Percentiles rank a stretch among this genome's conserved stretches.
Evolutionary conservation across 2,113 vertebrate species (phyloP).

Genomic region (Anarrhichthys ocellatus): DNA sequence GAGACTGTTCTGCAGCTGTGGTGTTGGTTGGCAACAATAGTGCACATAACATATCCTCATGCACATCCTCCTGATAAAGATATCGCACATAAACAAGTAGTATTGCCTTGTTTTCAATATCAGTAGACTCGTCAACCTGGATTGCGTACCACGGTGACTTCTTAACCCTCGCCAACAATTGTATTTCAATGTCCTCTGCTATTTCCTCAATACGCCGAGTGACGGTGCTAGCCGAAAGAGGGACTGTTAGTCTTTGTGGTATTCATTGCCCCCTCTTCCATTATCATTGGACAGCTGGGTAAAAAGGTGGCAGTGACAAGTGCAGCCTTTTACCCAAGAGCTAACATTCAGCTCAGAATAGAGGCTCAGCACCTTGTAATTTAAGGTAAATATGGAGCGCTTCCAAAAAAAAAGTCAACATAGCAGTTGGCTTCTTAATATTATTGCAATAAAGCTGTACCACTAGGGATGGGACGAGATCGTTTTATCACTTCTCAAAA

Average conservation of each 20-base stretch:
- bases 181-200: constrained; percentile 1
- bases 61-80: constrained; percentile 48
- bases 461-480: too few relatives aligned
- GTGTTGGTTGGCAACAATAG: constrained; percentile 36
- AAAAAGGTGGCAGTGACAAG: too few relatives aligned
- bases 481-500: too few relatives aligned
- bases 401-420: too few relatives aligned
- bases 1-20: constrained; percentile 31
- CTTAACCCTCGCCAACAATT: constrained; percentile 59
- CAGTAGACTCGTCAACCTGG: constrained; percentile 38
- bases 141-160: constrained; percentile 21
- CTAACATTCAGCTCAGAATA: too few relatives aligned
- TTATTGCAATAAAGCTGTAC: too few relatives aligned
- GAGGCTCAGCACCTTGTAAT: too few relatives aligned
- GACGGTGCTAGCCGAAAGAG: constrained; percentile 44
- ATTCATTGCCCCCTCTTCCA: too few relatives aligned
- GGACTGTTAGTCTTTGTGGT: constrained; percentile 1
- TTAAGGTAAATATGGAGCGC: too few relatives aligned
- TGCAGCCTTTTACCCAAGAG: too few relatives aligned
- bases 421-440: too few relatives aligned
- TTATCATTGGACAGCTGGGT: too few relatives aligned
- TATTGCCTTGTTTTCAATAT: constrained; percentile 53
- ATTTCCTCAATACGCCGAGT: constrained; percentile 51
- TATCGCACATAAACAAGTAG: constrained; percentile 53
- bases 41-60: constrained; percentile 39